Evolutionary conservation across 2,888 invertebrate genomes (phyloP).

Genomic region (Gerris lacustris): DNA sequence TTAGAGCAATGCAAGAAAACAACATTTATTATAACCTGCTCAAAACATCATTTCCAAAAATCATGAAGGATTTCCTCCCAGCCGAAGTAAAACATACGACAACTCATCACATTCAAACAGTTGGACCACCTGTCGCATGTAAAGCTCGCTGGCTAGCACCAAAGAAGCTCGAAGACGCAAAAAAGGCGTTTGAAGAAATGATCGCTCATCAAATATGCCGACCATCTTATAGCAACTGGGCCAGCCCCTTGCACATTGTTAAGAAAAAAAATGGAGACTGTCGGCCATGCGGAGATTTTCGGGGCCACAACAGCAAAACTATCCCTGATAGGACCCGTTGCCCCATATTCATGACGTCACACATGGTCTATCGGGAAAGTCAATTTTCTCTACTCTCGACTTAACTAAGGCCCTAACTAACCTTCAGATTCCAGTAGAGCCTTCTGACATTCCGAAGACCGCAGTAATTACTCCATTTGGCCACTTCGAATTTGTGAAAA

Average conservation of each 20-base stretch:
- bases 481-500: constrained; percentile 25
- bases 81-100: background rate
- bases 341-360: constrained; percentile 27
- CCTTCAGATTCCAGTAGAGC: constrained; percentile 29
- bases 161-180: constrained; percentile 31
- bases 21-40: background rate
- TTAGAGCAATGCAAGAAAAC: background rate
- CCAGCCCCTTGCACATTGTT: constrained; percentile 32
- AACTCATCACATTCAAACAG: constrained; percentile 30
- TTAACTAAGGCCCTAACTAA: constrained; percentile 26
- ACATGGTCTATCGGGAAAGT: constrained; percentile 17
- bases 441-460: constrained; percentile 30
- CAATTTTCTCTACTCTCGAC: constrained; percentile 33
- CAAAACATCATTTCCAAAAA: background rate
- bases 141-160: constrained; percentile 32
- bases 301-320: constrained; percentile 32
- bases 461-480: constrained; percentile 31
- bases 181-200: constrained; percentile 32
- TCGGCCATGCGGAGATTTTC: constrained; percentile 36
- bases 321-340: constrained; percentile 24
- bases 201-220: constrained; percentile 30
- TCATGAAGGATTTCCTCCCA: background rate
- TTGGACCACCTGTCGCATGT: constrained; percentile 32
- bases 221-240: constrained; percentile 33
- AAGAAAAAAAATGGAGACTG: constrained; percentile 31